Evolutionary conservation across 2,888 invertebrate species (phyloP), one percentile per base, ranked within the genome.

Genomic region (Teinopalpus imperialis): DNA sequence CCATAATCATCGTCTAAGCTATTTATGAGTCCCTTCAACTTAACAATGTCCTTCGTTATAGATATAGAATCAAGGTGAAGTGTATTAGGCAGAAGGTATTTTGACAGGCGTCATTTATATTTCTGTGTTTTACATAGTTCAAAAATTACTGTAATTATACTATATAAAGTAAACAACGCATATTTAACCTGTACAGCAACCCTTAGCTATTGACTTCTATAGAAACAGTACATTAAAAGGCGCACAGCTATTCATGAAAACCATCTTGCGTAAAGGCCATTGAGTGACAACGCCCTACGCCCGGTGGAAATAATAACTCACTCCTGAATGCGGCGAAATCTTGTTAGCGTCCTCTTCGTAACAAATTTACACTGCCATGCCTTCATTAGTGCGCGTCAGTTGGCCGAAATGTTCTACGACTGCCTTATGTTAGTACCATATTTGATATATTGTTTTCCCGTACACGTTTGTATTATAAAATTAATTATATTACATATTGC

Each of bases 341-440:
- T 44, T 44, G 44, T 39, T 44, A 44, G 44, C 12, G 31, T 31
- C 32, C 37, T 31, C 13, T 14, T 7, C 12, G 44, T 45, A 31
- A 36, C 29, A 36, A 45, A 39, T 39, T 23, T 34, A 32, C 44
- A 45, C 26, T 21, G 27, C 18, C 32, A 8, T 45, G 45, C 34
- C 34, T 45, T 46, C 40, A 41, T 46, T 46, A 46, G 40, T 40
- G 40, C 27, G 29, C 34, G 40, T 34, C 40, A 35, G 32, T 26
- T 43, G 40, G 27, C 40, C 29, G 40, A 46, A 46, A 40, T 40
- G 46, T 40, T 29, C 40, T 18, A 12, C 14, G 6, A 29, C 20
- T 16, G 39, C 34, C 16, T 5, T 10, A n/a, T 24, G 24, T 14
- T 16, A 23, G 3, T 21, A 14, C 18, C 13, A 6, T 8, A 6